Evolutionary conservation across 2,797 vertebrate genomes (phyloP).

Genomic region (Epinephelus malabaricus): DNA sequence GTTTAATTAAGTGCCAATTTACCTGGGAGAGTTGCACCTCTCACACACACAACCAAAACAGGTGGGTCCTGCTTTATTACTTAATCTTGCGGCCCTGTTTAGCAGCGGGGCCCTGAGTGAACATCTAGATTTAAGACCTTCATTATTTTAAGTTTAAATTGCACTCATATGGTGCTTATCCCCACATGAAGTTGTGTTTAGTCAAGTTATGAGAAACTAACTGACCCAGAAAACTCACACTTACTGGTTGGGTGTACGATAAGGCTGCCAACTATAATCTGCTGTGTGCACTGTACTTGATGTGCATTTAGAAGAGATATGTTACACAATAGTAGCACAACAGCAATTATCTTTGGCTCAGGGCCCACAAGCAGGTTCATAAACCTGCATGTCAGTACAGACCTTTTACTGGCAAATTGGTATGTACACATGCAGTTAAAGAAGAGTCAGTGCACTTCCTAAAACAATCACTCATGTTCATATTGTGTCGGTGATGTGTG

Average conservation of each 20-base stretch:
- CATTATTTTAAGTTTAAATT: background rate
- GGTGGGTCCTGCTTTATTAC: background rate
- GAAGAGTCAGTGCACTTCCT: conserved; percentile 2
- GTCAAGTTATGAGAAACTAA: background rate
- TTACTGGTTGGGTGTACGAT: background rate
- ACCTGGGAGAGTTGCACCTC: background rate
- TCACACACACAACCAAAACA: background rate
- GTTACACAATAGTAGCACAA: too few species aligned
- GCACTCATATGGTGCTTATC: background rate
- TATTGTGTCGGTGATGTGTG: too few species aligned
- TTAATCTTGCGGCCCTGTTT: background rate
- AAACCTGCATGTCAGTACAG: background rate
- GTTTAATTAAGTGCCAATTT: conserved; percentile 6
- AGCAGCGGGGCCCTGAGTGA: background rate
- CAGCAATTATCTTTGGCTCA: background rate
- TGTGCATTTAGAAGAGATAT: background rate
- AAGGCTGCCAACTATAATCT: background rate
- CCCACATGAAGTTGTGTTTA: background rate
- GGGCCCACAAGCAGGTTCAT: background rate
- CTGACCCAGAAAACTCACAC: background rate
- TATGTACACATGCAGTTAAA: background rate
- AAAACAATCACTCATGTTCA: too few species aligned
- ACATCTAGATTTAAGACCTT: background rate
- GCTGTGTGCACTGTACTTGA: background rate
- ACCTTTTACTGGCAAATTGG: background rate